Evolutionary conservation across 1,140 invertebrate genomes (phyloP).

Genomic region (Aphis gossypii): DNA sequence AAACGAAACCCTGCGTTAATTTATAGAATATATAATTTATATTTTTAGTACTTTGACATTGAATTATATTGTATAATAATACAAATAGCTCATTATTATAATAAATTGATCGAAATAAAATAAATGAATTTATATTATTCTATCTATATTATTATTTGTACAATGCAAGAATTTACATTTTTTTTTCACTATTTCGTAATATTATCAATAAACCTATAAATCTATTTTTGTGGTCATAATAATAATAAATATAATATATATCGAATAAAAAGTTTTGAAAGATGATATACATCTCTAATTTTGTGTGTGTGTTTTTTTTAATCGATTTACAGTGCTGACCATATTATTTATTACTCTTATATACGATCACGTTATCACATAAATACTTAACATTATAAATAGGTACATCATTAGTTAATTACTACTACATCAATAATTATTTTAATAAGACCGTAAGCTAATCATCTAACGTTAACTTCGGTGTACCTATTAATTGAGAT

Average conservation of each 20-base stretch:
- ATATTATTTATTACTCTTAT: neutral
- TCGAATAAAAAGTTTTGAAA: neutral
- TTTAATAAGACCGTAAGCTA: neutral
- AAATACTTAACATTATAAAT: slow-evolving; percentile 29
- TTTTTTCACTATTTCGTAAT: neutral
- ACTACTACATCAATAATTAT: neutral
- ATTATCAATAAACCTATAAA: neutral
- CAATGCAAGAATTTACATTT: neutral
- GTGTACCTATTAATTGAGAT: neutral
- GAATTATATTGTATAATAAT: neutral
- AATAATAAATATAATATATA: neutral
- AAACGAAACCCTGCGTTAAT: slow-evolving; percentile 38
- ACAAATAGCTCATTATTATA: neutral
- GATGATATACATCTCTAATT: neutral
- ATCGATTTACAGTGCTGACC: neutral
- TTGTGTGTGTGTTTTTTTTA: neutral
- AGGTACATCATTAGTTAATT: slow-evolving; percentile 13
- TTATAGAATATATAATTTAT: neutral
- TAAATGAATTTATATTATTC: neutral
- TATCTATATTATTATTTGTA: slow-evolving; percentile 24
- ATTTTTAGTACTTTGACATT: neutral
- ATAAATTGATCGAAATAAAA: neutral
- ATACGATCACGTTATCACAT: slow-evolving; percentile 38
- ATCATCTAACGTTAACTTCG: neutral
- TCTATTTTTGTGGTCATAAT: neutral